These are phyloP conservation scores for Drosophila siamana DNA, from an alignment of 2,888 invertebrate species.

Conservation along the genomic window DNA sequence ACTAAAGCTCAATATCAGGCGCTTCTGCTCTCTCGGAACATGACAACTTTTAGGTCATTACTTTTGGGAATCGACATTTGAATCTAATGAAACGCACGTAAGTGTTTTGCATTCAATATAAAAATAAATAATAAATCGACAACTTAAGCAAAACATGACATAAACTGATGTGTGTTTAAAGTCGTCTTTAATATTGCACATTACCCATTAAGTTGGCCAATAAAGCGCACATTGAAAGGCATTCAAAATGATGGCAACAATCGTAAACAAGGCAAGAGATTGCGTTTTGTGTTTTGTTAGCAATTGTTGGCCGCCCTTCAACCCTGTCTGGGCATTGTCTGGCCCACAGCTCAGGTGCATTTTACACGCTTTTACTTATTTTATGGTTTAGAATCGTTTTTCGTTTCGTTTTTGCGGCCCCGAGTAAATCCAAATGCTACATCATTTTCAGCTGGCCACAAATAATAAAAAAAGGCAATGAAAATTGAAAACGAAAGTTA, in stretches of 20 bases:
- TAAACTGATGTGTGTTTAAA: background rate
- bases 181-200: background rate
- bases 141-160: no score
- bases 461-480: constrained; percentile 54
- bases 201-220: background rate
- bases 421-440: constrained; percentile 46
- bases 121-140: background rate
- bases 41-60: constrained; percentile 1
- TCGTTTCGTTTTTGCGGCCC: no score
- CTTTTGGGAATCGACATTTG: background rate
- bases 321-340: constrained; percentile 60
- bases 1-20: constrained; percentile 8
- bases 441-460: constrained; percentile 57
- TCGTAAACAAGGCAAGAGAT: constrained; percentile 19
- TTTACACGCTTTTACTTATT: constrained; percentile 58
- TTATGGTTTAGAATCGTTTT: constrained; percentile 49
- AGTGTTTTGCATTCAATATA: background rate
- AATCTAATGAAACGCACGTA: background rate
- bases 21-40: background rate
- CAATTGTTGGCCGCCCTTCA: background rate
- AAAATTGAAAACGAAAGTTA: constrained; percentile 78
- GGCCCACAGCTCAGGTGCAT: constrained; percentile 67
- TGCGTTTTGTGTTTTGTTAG: constrained; percentile 12
- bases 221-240: constrained; percentile 23
- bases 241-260: constrained; percentile 1